phyloP scores from a whole-genome alignment of 2,888 invertebrate species.

The Hydriomena furcata region DNA sequence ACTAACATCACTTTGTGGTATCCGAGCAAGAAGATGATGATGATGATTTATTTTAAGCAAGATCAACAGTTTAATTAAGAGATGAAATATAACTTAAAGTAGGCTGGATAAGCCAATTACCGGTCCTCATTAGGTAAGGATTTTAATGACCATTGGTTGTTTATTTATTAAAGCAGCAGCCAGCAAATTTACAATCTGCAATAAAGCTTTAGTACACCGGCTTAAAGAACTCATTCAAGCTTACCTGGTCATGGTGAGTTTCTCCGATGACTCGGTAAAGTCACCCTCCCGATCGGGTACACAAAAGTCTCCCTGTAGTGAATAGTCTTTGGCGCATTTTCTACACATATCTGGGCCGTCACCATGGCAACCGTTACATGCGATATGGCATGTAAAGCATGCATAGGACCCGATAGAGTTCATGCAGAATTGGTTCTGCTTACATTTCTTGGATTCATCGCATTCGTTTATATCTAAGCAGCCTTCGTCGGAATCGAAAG shows the following conservation, averaged over 20 bases:
- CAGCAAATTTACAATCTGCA: too few relatives aligned
- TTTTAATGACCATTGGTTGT: too few relatives aligned
- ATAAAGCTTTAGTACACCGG: too few relatives aligned
- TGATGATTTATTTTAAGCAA: too few relatives aligned
- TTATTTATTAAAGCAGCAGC: too few relatives aligned
- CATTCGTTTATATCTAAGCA: conserved; percentile 95
- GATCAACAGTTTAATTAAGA: too few relatives aligned
- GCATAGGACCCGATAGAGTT: conserved; percentile 93
- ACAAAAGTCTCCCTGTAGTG: conserved; percentile 89
- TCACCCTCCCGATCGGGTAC: conserved; percentile 83
- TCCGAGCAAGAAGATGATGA: too few relatives aligned
- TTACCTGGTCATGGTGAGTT: conserved; percentile 65
- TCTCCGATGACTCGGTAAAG: conserved; percentile 53
- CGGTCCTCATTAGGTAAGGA: too few relatives aligned
- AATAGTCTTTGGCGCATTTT: conserved; percentile 89
- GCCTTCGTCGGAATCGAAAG: conserved; percentile 87
- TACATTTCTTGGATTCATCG: conserved; percentile 79
- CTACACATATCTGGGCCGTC: conserved; percentile 96
- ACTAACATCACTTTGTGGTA: too few relatives aligned
- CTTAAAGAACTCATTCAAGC: neutral
- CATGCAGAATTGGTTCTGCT: conserved; percentile 91
- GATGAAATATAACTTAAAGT: too few relatives aligned
- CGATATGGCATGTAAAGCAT: conserved; percentile 92
- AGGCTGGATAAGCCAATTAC: too few relatives aligned
- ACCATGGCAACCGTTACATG: conserved; percentile 92